Conservation (phyloP, 1,140 invertebrate species). For the Anastatus disparis region DNA sequence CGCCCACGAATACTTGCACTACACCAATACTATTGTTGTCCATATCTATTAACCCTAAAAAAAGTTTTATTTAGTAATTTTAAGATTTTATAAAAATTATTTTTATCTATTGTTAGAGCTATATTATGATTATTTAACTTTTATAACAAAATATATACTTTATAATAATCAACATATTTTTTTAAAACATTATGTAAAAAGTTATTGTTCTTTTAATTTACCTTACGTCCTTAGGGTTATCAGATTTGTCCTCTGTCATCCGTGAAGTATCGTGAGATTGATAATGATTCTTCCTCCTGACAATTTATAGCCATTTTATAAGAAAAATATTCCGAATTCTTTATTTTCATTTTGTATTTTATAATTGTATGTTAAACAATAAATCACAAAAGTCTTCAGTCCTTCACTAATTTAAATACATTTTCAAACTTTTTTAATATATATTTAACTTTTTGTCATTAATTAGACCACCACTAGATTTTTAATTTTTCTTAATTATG, state of each 20-base stretch:
- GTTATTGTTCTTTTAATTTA: slow-evolving; percentile 33
- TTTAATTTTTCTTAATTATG: slow-evolving; percentile 12
- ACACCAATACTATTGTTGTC: slow-evolving; percentile 62
- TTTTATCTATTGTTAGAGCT: slow-evolving; percentile 3
- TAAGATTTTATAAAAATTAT: slow-evolving; percentile 5
- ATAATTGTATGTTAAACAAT: slow-evolving; percentile 20
- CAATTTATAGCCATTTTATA: slow-evolving; percentile 39
- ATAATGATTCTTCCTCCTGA: slow-evolving; percentile 41
- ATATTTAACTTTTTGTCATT: neutral
- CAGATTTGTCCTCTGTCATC: slow-evolving; percentile 61
- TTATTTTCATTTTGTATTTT: slow-evolving; percentile 18
- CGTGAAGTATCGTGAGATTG: slow-evolving; percentile 51
- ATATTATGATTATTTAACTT: no score
- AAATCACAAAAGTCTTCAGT: slow-evolving; percentile 22
- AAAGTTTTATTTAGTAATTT: neutral
- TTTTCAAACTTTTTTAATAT: neutral
- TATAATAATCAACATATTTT: slow-evolving; percentile 3
- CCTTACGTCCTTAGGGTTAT: slow-evolving; percentile 62
- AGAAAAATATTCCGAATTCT: slow-evolving; percentile 29
- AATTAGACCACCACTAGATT: neutral
- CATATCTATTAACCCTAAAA: slow-evolving; percentile 63
- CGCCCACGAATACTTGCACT: slow-evolving; percentile 89
- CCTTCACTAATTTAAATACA: slow-evolving; percentile 4
- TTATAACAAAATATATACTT: no score
- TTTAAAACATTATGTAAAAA: neutral